These are phyloP conservation scores for Drosophila santomea DNA, from an alignment of 1,140 invertebrate genomes.

Conservation along the genomic window DNA sequence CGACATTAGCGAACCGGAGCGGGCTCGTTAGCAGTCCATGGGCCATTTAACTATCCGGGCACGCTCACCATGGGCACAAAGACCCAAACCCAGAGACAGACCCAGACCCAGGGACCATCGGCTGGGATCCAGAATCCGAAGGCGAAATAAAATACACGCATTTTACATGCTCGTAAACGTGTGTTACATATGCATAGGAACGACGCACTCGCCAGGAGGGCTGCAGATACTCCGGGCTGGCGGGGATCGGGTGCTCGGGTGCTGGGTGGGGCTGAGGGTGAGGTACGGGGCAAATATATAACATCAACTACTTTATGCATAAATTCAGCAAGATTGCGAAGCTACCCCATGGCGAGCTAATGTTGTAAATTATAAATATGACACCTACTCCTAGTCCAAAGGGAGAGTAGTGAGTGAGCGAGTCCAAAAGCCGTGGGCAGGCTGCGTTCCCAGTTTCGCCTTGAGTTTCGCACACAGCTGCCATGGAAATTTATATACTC, in stretches of 20 bases:
- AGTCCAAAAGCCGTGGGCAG: constrained; percentile 67
- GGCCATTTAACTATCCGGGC: constrained; percentile 66
- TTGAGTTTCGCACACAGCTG: constrained; percentile 47
- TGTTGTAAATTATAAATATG: constrained; percentile 84
- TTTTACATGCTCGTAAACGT: constrained; percentile 82
- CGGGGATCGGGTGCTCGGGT: not conserved
- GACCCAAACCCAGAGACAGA: not conserved
- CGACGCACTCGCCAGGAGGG: constrained; percentile 51
- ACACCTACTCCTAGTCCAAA: constrained; percentile 74
- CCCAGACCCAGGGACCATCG: not conserved
- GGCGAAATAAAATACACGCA: constrained; percentile 79
- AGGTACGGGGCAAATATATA: constrained; percentile 63
- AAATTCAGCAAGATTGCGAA: constrained; percentile 82
- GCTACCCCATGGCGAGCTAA: constrained; percentile 82
- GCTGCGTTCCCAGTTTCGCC: constrained; percentile 11
- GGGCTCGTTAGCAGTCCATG: constrained; percentile 59
- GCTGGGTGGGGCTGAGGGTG: too few species aligned
- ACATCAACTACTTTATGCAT: constrained; percentile 82
- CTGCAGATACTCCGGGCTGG: constrained; percentile 1
- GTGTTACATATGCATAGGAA: constrained; percentile 74
- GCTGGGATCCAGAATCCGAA: constrained; percentile 48
- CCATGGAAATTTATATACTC: constrained; percentile 62
- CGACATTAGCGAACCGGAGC: constrained; percentile 46
- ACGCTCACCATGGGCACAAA: constrained; percentile 46
- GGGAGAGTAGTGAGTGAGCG: constrained; percentile 11